phyloP scores from a whole-genome alignment of 2,113 vertebrate species.

The Oenanthe melanoleuca region DNA sequence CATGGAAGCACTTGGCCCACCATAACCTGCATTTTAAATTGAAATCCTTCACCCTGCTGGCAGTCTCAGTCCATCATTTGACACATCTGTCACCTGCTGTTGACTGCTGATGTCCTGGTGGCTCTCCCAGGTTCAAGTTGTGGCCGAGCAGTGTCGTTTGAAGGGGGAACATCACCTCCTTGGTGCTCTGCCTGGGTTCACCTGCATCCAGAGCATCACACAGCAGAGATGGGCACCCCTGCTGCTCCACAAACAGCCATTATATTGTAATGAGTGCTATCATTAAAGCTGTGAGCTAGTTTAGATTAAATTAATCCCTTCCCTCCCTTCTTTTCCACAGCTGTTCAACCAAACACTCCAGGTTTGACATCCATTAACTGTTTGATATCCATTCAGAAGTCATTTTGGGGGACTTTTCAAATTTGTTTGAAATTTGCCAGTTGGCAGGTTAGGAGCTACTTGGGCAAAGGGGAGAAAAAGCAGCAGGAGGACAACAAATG shows the following conservation, averaged over 20 bases:
- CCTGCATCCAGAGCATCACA: not conserved
- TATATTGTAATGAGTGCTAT: not conserved
- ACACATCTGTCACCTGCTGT: not conserved
- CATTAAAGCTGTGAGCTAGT: not conserved
- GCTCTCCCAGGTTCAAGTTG: not conserved
- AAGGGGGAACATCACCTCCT: not conserved
- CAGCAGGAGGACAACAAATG: not conserved
- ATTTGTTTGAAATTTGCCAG: not conserved
- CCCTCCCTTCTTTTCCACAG: not conserved
- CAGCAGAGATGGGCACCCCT: not conserved
- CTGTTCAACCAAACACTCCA: not conserved
- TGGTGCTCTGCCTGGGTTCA: not conserved
- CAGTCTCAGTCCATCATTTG: not conserved
- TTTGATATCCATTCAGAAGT: not conserved
- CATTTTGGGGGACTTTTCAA: not conserved
- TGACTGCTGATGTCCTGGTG: not conserved
- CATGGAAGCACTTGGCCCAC: not conserved
- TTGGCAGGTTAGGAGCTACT: not conserved
- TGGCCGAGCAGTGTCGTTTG: not conserved
- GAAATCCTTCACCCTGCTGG: not conserved
- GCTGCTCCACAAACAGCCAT: not conserved
- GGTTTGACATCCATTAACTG: not conserved
- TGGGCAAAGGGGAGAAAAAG: fast-evolving
- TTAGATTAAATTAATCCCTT: not conserved
- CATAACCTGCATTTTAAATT: not conserved